phyloP scores from a whole-genome alignment of 2,113 vertebrate genomes.

The Stictonetta naevosa region DNA sequence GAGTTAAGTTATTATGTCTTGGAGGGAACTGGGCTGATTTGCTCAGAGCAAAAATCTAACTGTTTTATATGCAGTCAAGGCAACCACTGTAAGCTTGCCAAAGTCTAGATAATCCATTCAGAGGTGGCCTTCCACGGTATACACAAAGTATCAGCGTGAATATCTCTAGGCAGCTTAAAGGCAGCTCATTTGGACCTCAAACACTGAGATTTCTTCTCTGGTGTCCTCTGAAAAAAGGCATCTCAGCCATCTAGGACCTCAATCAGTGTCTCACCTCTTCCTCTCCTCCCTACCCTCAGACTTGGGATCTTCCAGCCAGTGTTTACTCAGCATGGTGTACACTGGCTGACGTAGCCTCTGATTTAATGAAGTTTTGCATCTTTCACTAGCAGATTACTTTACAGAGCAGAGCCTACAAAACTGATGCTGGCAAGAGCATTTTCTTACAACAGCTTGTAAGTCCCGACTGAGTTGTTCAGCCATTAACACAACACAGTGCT shows the following conservation, averaged over 20 bases:
- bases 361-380: neutral
- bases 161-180: neutral
- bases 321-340: neutral
- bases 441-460: neutral
- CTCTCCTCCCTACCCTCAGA: neutral
- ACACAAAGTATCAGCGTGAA: neutral
- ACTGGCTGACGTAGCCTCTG: neutral
- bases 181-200: neutral
- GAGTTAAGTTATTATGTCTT: neutral
- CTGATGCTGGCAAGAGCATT: neutral
- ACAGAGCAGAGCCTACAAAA: neutral
- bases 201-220: neutral
- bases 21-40: neutral
- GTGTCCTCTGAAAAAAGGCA: neutral
- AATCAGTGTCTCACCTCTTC: neutral
- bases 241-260: neutral
- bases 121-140: fast-evolving
- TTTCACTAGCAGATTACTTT: neutral
- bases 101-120: neutral
- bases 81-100: neutral
- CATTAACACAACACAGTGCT: neutral
- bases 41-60: neutral
- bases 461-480: neutral
- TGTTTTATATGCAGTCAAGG: neutral
- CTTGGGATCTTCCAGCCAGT: neutral